These are phyloP conservation scores for Conchocele bisecta DNA, from an alignment of 2,888 invertebrate genomes.

Conservation along the genomic window DNA sequence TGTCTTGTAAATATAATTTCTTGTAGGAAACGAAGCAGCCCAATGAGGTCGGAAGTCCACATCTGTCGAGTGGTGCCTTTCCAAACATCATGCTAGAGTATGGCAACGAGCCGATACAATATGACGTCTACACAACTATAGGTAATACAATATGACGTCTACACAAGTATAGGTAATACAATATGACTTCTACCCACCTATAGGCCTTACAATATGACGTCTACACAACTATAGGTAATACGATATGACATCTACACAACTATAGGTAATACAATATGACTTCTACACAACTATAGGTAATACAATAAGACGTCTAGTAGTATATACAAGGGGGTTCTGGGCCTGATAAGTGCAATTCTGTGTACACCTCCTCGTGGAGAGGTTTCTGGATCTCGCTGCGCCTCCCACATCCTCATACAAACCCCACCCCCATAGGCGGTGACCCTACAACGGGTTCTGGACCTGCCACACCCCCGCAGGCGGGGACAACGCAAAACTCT, in stretches of 20 bases:
- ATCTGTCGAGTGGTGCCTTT: conserved; percentile 46
- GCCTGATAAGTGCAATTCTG: no score
- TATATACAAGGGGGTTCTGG: no score
- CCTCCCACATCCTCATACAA: no score
- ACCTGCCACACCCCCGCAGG: no score
- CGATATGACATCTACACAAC: conserved; percentile 47
- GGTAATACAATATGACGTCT: conserved; percentile 50
- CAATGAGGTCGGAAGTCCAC: conserved; percentile 30
- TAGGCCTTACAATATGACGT: conserved; percentile 54
- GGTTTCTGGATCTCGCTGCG: no score
- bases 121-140: conserved; percentile 67
- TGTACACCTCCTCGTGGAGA: no score
- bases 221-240: conserved; percentile 65
- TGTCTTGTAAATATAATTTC: no score
- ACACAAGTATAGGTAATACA: conserved; percentile 64
- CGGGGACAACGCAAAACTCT: no score
- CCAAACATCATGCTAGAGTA: conserved; percentile 62
- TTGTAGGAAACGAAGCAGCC: no score
- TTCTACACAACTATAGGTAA: conserved; percentile 67
- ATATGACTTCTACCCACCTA: conserved; percentile 55
- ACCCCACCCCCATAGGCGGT: no score
- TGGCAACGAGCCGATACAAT: conserved; percentile 62
- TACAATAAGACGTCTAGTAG: conserved; percentile 28
- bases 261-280: conserved; percentile 53
- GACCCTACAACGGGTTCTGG: no score